Evolutionary conservation across 2,113 vertebrate genomes (phyloP).

Genomic region (Marmota flaviventris): DNA sequence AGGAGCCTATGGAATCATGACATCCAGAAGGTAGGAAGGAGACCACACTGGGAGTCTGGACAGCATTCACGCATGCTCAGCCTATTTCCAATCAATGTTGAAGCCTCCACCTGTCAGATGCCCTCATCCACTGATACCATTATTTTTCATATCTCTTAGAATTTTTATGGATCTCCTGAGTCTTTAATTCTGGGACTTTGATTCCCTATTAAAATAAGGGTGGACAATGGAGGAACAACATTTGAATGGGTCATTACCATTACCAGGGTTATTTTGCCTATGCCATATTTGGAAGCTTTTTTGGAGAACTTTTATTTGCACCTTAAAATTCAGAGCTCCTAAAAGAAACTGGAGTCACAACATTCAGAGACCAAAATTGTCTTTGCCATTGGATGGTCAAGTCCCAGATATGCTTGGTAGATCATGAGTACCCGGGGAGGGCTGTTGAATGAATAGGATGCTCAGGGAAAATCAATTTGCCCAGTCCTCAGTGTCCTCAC

Average conservation of each 20-base stretch:
- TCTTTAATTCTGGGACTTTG: neutral
- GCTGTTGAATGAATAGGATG: neutral
- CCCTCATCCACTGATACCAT: neutral
- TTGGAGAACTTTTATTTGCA: conserved; percentile 27
- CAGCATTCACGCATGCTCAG: neutral
- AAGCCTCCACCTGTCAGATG: neutral
- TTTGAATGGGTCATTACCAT: neutral
- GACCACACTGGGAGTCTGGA: neutral
- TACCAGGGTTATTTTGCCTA: neutral
- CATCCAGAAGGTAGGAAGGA: neutral
- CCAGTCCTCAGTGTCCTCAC: neutral
- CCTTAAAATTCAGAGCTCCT: neutral
- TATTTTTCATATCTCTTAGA: neutral
- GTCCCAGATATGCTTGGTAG: neutral
- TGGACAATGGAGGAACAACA: neutral
- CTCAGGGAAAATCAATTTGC: neutral
- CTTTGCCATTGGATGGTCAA: neutral
- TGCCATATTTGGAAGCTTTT: neutral
- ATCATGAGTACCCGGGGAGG: neutral
- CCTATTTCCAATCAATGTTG: conserved; percentile 1
- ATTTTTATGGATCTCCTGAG: neutral
- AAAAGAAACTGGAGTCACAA: neutral
- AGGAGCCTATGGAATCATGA: neutral
- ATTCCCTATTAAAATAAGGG: neutral
- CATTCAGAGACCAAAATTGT: neutral